Conservation (phyloP, 2,888 invertebrate species). For the Rosalia funebris region DNA sequence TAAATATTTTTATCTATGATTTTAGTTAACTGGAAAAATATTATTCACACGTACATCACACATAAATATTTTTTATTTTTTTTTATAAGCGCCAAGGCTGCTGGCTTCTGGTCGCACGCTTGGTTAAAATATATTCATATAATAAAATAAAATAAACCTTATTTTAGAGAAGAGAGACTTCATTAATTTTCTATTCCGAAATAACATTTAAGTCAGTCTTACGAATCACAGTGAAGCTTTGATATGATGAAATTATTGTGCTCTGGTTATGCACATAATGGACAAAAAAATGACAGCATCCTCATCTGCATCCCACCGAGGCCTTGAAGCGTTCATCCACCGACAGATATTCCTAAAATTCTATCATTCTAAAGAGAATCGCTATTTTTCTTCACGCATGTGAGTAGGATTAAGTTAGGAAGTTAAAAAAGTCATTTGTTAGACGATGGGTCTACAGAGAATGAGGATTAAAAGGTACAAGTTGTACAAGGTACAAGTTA, state of each 20-base stretch:
- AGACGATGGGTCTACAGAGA: no score
- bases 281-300: constrained; percentile 41
- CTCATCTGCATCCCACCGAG: no score
- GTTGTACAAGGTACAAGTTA: no score
- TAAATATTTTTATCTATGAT: constrained; percentile 59
- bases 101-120: constrained; percentile 49
- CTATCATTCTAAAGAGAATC: no score
- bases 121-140: constrained; percentile 29
- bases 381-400: no score
- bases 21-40: constrained; percentile 62
- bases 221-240: constrained; percentile 69
- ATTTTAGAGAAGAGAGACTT: constrained; percentile 49
- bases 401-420: no score
- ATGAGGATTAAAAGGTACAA: no score
- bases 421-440: no score
- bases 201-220: constrained; percentile 68
- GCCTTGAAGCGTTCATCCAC: no score
- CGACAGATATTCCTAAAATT: no score
- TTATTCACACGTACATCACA: constrained; percentile 57
- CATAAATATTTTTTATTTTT: constrained; percentile 54
- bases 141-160: constrained; percentile 35
- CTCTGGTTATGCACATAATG: constrained; percentile 57
- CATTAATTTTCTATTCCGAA: constrained; percentile 62
- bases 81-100: constrained; percentile 57
- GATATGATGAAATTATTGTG: constrained; percentile 68